phyloP scores from a whole-genome alignment of 2,797 vertebrate species.

The Myotis planiceps region DNA sequence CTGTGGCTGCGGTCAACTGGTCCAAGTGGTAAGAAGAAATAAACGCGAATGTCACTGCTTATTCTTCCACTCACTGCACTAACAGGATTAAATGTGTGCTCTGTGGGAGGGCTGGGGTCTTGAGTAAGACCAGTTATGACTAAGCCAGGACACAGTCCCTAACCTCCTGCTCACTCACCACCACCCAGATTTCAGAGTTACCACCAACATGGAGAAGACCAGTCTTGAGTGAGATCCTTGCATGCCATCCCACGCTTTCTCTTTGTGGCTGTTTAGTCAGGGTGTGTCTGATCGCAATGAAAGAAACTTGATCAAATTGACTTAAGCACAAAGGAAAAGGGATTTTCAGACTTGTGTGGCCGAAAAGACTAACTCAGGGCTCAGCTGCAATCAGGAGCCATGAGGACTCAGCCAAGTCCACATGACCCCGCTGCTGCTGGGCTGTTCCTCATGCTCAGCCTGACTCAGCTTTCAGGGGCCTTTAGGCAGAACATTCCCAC shows the following conservation, averaged over 20 bases:
- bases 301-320: not conserved
- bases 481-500: not conserved
- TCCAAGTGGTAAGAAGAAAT: not conserved
- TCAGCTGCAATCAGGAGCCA: not conserved
- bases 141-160: fast-evolving
- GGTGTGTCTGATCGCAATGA: not conserved
- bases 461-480: not conserved
- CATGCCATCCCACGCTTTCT: fast-evolving
- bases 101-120: not conserved
- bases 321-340: not conserved
- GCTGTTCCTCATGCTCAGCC: not conserved
- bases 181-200: fast-evolving
- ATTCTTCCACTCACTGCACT: not conserved
- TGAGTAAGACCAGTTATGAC: not conserved
- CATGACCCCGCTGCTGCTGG: fast-evolving
- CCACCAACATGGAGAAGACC: not conserved
- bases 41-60: not conserved
- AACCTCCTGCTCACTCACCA: fast-evolving
- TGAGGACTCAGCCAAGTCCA: fast-evolving
- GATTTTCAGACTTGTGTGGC: not conserved
- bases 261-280: not conserved
- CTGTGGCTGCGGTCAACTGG: fast-evolving
- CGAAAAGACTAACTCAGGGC: not conserved
- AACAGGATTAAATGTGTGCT: fast-evolving
- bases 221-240: not conserved